Percentiles rank a stretch among this genome's conserved stretches.
Conservation (phyloP, 2,888 invertebrate genomes). For the Dryococelus australis region DNA sequence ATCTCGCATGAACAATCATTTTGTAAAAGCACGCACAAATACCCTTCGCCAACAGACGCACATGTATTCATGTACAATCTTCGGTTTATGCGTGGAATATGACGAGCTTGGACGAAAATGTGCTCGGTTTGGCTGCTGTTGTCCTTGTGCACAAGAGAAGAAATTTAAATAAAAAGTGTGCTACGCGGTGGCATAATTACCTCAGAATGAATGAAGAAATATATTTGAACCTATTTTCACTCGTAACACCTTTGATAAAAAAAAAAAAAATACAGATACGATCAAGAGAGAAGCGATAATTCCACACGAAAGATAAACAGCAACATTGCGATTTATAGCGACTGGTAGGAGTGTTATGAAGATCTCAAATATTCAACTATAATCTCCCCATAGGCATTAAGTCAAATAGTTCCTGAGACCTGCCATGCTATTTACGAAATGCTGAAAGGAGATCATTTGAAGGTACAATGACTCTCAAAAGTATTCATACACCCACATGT, state of each 20-base stretch:
- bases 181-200: not conserved
- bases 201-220: constrained; percentile 7
- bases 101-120: too few species aligned
- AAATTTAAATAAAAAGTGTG: too few species aligned
- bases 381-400: constrained; percentile 45
- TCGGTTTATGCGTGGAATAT: too few species aligned
- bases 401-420: constrained; percentile 39
- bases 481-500: too few species aligned
- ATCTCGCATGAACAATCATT: too few species aligned
- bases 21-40: too few species aligned
- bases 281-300: constrained; percentile 51
- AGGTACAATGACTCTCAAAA: too few species aligned
- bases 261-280: constrained; percentile 50
- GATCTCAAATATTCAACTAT: constrained; percentile 46
- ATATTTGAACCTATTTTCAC: not conserved
- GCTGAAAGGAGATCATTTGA: not conserved
- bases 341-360: constrained; percentile 25
- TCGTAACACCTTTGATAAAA: constrained; percentile 45
- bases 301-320: constrained; percentile 51
- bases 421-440: too few species aligned
- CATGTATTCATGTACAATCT: too few species aligned
- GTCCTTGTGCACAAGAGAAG: too few species aligned
- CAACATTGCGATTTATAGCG: constrained; percentile 50
- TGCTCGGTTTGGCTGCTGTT: too few species aligned
- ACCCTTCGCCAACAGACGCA: too few species aligned